Conservation (phyloP, 2,113 vertebrate genomes). For the Verasper variegatus region DNA sequence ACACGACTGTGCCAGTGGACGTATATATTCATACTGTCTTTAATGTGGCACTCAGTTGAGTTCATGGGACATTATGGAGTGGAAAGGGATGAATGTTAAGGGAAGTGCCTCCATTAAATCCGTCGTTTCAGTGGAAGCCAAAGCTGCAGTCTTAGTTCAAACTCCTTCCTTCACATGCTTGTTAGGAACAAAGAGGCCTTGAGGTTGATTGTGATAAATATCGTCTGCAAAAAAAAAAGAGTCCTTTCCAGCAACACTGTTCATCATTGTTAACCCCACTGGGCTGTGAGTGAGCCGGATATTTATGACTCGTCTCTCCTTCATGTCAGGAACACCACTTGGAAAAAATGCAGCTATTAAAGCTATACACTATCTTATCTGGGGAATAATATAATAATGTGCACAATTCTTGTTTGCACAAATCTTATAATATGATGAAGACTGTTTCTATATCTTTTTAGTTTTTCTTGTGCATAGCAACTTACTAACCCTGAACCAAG, state of each 20-base stretch:
- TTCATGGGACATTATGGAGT: not conserved
- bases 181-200: constrained; percentile 58
- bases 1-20: no score
- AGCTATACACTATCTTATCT: not conserved
- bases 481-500: not conserved
- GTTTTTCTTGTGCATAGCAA: constrained; percentile 6
- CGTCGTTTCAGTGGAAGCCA: constrained; percentile 7
- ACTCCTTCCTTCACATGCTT: constrained; percentile 47
- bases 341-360: constrained; percentile 17
- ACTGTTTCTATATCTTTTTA: constrained; percentile 11
- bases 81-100: constrained; percentile 10
- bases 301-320: constrained; percentile 25
- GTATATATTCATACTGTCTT: not conserved
- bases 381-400: not conserved
- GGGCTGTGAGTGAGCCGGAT: constrained; percentile 27
- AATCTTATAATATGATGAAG: not conserved
- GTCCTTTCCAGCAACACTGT: constrained; percentile 25
- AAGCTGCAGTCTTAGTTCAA: constrained; percentile 22
- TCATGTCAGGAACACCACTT: constrained; percentile 12
- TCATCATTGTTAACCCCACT: constrained; percentile 55
- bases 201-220: constrained; percentile 64
- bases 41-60: constrained; percentile 7
- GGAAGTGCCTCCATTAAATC: constrained; percentile 17
- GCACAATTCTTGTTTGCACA: not conserved
- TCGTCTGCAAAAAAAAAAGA: constrained; percentile 28